Base-by-base conservation (phyloP, 2,888 invertebrate species). In the Orchesellides sinensis region DNA sequence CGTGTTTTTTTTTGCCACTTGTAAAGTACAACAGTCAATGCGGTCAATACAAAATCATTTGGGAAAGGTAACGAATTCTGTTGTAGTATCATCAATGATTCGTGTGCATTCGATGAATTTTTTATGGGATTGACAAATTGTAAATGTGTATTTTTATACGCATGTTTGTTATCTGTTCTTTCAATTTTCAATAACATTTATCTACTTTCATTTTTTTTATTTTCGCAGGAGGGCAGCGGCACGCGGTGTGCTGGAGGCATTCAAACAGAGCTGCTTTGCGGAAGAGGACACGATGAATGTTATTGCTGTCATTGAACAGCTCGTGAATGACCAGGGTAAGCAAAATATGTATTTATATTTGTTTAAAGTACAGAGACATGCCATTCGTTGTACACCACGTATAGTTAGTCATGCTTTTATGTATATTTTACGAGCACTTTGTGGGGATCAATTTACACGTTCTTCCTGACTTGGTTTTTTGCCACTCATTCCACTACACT, bases 281-380 rank as follows among this genome's bases (percentile, higher is more conserved):
- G 88, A 86, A n/a, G 85, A 86, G 68, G 86, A 86, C 61, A 82
- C 85, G 10, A 81, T 83, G 52, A 84, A 68, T 59, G 86, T 88
- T 29, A 84, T 87, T 65, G 85, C 81, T 65, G 84, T 88, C 29
- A 87, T 88, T 49, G 87, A 88, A 40, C 86, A 85, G 75, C 85
- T 88, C 19, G 86, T 84, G 29, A 85, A 87, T 66, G 88, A 88
- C 75, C 85, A 83, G 35, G 87, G 88, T 88, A 85, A 80, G 85
- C 72, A 19, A 27, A 59, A 52, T 66, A 47, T 29, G 23, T 47
- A 6, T 10, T n/a, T n/a, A n/a, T n/a, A n/a, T n/a, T n/a, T n/a
- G n/a, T n/a, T n/a, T n/a, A n/a, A n/a, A n/a, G n/a, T n/a, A n/a
- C n/a, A n/a, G n/a, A n/a, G n/a, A n/a, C n/a, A n/a, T n/a, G n/a